Conservation (phyloP, 2,797 vertebrate genomes). For the Coilia nasus region DNA sequence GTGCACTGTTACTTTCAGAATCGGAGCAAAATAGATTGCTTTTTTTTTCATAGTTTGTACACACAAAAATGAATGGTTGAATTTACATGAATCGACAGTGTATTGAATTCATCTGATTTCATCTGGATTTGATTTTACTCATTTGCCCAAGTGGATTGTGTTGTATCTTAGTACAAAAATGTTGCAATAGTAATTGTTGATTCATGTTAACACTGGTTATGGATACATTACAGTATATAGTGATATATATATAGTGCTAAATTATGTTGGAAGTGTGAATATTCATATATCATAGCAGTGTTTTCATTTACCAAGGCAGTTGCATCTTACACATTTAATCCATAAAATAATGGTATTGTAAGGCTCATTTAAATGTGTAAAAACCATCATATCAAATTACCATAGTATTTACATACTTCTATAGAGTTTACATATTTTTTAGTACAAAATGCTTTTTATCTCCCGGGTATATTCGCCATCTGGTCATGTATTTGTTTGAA, state of each 20-base stretch:
- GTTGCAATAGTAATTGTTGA: neutral
- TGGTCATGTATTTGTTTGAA: slow-evolving; percentile 22
- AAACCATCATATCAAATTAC: slow-evolving; percentile 2
- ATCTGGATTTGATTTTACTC: neutral
- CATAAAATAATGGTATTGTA: neutral
- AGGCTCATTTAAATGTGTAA: slow-evolving; percentile 19
- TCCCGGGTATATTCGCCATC: slow-evolving; percentile 25
- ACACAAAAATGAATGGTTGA: neutral
- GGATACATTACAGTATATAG: neutral
- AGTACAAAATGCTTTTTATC: slow-evolving; percentile 21
- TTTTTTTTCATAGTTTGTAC: slow-evolving; percentile 6
- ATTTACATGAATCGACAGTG: neutral
- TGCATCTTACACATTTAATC: neutral
- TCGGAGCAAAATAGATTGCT: slow-evolving; percentile 4
- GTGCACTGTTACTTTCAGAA: neutral
- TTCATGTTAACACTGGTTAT: slow-evolving; percentile 17
- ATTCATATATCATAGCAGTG: slow-evolving; percentile 16
- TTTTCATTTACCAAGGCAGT: slow-evolving; percentile 7
- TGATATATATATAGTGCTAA: slow-evolving; percentile 22
- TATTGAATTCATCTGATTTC: neutral
- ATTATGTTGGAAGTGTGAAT: slow-evolving; percentile 26
- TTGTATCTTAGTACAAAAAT: neutral
- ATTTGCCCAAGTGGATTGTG: slow-evolving; percentile 13
- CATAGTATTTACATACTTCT: slow-evolving; percentile 23
- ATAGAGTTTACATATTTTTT: slow-evolving; percentile 27